Conservation (phyloP, 1,140 invertebrate species). For the Drosophila suzukii region DNA sequence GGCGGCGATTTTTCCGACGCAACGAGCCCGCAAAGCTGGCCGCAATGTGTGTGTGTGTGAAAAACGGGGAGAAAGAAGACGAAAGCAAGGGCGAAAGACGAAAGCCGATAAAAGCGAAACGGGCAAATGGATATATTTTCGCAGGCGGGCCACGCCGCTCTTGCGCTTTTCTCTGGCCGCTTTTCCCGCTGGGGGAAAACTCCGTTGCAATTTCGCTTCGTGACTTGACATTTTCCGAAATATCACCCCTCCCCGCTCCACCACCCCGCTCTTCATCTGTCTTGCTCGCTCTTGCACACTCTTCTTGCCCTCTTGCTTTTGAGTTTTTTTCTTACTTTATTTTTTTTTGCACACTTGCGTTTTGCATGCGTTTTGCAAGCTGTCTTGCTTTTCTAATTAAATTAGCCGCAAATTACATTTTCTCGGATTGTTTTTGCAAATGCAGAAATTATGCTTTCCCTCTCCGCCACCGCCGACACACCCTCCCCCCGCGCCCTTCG, state of each 20-base stretch:
- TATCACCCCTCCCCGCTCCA: slow-evolving; percentile 24
- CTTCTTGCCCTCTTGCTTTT: slow-evolving; percentile 51
- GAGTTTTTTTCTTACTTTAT: slow-evolving; percentile 24
- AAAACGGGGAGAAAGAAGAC: slow-evolving; percentile 63
- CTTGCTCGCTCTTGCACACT: slow-evolving; percentile 16
- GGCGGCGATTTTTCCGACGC: slow-evolving; percentile 14
- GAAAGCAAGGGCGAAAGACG: slow-evolving; percentile 54
- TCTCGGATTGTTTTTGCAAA: slow-evolving; percentile 65
- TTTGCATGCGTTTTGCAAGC: slow-evolving; percentile 45
- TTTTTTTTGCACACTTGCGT: slow-evolving; percentile 41
- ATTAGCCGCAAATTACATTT: slow-evolving; percentile 63
- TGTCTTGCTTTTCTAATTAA: slow-evolving; percentile 76
- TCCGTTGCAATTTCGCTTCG: slow-evolving; percentile 56
- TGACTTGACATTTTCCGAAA: slow-evolving; percentile 76
- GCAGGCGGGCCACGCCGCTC: slow-evolving; percentile 32
- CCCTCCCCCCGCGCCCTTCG: slow-evolving; percentile 45
- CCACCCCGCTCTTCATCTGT: slow-evolving; percentile 1
- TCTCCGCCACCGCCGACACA: slow-evolving; percentile 29
- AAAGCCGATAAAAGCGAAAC: slow-evolving; percentile 66
- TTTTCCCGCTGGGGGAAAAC: slow-evolving; percentile 28
- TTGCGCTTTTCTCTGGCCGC: background rate
- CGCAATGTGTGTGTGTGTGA: slow-evolving; percentile 54
- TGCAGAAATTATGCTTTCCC: slow-evolving; percentile 55
- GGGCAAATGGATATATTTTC: slow-evolving; percentile 35
- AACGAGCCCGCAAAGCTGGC: slow-evolving; percentile 11